Evolutionary conservation across 2,888 invertebrate genomes (phyloP).

Genomic region (Rambutsinella grinnellia): DNA sequence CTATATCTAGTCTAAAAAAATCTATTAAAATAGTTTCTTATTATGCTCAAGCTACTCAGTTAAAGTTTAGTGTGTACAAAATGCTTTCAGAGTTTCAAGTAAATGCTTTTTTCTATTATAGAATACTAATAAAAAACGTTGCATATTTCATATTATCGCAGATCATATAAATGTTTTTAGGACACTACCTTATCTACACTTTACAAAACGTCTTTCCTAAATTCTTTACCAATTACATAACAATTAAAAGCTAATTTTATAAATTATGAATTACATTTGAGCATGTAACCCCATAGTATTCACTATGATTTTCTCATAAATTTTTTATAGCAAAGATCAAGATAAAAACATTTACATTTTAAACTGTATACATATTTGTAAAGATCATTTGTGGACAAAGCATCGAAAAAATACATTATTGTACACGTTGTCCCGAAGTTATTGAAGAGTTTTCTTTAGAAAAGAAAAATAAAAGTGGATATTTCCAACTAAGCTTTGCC

Average conservation of each 20-base stretch:
- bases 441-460: no score
- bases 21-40: constrained; percentile 48
- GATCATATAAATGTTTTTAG: constrained; percentile 28
- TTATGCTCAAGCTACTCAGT: constrained; percentile 37
- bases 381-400: neutral
- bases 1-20: constrained; percentile 9
- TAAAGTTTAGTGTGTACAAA: constrained; percentile 1
- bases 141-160: constrained; percentile 50
- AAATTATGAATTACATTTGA: neutral
- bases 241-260: neutral
- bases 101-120: constrained; percentile 15
- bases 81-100: constrained; percentile 3
- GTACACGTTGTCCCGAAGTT: no score
- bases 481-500: no score
- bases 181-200: neutral
- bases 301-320: neutral
- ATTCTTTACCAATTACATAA: neutral
- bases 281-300: neutral
- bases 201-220: neutral
- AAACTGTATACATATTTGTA: neutral
- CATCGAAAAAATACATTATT: no score
- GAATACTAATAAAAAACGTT: constrained; percentile 44
- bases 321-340: neutral
- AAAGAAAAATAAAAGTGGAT: no score
- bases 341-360: neutral